These are phyloP conservation scores for Hippopotamyrus pictus DNA, from an alignment of 2,797 vertebrate genomes.

Conservation along the genomic window DNA sequence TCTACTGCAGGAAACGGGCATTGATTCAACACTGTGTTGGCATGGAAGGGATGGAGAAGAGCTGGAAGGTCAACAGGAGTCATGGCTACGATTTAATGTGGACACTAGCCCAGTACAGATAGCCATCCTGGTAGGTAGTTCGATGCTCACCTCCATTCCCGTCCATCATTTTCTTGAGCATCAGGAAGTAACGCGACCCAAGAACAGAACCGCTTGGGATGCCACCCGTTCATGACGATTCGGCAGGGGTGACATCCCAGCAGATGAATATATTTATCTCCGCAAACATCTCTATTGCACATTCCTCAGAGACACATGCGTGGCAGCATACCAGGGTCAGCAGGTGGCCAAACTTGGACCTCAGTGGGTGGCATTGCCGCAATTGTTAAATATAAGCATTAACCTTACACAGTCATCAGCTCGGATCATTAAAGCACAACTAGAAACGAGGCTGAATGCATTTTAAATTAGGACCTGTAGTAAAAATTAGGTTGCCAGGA, in stretches of 20 bases:
- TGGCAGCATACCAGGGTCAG: conserved; percentile 40
- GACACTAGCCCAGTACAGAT: neutral
- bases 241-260: conserved; percentile 32
- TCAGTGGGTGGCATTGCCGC: conserved; percentile 23
- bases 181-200: conserved; percentile 1
- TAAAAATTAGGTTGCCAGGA: neutral
- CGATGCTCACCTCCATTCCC: neutral
- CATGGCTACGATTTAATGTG: neutral
- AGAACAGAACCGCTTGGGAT: neutral
- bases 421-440: neutral
- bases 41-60: neutral
- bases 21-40: neutral
- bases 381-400: conserved; percentile 31
- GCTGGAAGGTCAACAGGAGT: neutral
- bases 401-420: conserved; percentile 3
- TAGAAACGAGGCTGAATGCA: conserved; percentile 6
- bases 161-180: neutral
- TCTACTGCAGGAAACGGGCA: neutral
- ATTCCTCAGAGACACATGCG: conserved; percentile 39
- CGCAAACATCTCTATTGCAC: conserved; percentile 42
- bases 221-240: neutral
- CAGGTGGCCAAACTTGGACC: conserved; percentile 38
- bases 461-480: neutral
- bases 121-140: neutral
- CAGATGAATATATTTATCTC: conserved; percentile 42